These are phyloP conservation scores for Chelonus formosanus DNA, from an alignment of 2,888 invertebrate species.

Conservation along the genomic window DNA sequence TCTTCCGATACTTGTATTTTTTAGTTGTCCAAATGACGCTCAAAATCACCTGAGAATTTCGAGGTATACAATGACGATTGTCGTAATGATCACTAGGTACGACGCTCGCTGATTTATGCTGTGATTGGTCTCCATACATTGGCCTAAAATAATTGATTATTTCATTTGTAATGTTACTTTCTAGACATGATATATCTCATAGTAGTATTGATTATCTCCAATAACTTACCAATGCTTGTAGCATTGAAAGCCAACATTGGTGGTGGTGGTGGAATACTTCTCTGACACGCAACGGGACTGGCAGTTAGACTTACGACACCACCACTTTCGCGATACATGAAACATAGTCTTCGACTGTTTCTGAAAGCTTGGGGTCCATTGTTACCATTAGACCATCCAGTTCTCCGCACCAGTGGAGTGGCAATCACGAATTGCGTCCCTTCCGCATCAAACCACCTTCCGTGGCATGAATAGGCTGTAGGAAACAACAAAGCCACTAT, in stretches of 20 bases:
- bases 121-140: constrained; percentile 70
- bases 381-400: constrained; percentile 64
- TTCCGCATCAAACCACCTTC: constrained; percentile 81
- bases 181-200: too few species aligned
- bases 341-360: constrained; percentile 74
- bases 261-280: constrained; percentile 57
- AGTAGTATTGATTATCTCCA: constrained; percentile 1
- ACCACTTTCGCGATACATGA: constrained; percentile 75
- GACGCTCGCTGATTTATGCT: constrained; percentile 52
- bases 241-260: constrained; percentile 75
- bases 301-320: constrained; percentile 63
- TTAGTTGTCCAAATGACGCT: constrained; percentile 36
- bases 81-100: constrained; percentile 52
- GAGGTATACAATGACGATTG: constrained; percentile 35
- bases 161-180: background rate
- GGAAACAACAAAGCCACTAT: constrained; percentile 40
- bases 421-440: constrained; percentile 87
- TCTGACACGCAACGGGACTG: constrained; percentile 63
- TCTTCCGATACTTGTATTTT: background rate
- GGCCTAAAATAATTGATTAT: constrained; percentile 66
- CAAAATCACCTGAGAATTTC: constrained; percentile 61
- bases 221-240: constrained; percentile 72
- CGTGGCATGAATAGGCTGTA: constrained; percentile 88
- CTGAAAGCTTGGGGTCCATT: constrained; percentile 62
- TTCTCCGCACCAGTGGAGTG: constrained; percentile 74